These are phyloP conservation scores for Himalopsyche phryganea DNA, from an alignment of 1,140 invertebrate species.

Conservation along the genomic window DNA sequence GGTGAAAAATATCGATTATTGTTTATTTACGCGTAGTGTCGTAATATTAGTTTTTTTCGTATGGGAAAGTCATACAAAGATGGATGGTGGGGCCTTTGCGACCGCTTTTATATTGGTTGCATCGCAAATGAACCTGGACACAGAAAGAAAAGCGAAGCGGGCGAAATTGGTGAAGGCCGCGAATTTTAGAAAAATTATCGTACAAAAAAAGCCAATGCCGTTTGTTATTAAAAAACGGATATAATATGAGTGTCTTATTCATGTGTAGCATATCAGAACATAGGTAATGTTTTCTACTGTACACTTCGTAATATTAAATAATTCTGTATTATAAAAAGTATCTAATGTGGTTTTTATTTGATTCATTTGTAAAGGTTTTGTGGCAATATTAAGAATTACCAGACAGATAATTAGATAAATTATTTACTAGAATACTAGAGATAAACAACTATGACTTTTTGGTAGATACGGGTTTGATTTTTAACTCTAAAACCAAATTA, in stretches of 20 bases:
- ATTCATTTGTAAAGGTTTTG: background rate
- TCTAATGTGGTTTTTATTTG: background rate
- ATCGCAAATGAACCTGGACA: conserved; percentile 24
- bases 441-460: too few relatives aligned
- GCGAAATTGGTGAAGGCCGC: conserved; percentile 10
- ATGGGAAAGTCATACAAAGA: background rate
- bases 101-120: conserved; percentile 22
- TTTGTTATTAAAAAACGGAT: conserved; percentile 6
- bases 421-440: too few relatives aligned
- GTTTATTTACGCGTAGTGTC: too few relatives aligned
- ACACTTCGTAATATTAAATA: background rate
- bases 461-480: too few relatives aligned
- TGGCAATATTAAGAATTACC: background rate
- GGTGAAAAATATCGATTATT: too few relatives aligned
- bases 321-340: background rate
- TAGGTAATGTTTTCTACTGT: background rate
- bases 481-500: too few relatives aligned
- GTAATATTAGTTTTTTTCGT: too few relatives aligned
- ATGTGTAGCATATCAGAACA: background rate
- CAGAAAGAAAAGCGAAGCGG: conserved; percentile 27
- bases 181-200: background rate
- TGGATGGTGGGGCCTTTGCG: conserved; percentile 19
- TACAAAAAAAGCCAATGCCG: conserved; percentile 17
- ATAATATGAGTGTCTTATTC: background rate
- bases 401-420: background rate